phyloP scores from a whole-genome alignment of 2,113 vertebrate genomes.

The Poeciliopsis prolifica region DNA sequence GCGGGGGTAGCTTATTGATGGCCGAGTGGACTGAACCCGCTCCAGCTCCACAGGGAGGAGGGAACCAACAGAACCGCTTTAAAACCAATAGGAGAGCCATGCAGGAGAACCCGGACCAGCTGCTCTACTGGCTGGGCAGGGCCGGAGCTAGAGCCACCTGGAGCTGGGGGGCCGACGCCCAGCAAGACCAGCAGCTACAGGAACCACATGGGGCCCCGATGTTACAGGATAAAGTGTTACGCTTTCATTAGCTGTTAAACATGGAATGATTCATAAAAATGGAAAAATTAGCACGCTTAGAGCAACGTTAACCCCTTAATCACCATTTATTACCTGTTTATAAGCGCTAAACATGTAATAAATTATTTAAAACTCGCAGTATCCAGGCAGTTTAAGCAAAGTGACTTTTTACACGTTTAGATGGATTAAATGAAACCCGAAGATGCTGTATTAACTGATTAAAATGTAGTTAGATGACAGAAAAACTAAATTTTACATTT shows the following conservation, averaged over 20 bases:
- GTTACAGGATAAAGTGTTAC: neutral
- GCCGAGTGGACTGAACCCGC: constrained; percentile 38
- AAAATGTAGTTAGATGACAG: neutral
- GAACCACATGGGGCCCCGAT: neutral
- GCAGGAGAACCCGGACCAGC: constrained; percentile 11
- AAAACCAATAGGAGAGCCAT: constrained; percentile 37
- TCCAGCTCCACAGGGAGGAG: constrained; percentile 2
- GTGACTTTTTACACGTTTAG: neutral
- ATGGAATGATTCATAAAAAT: neutral
- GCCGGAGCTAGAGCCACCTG: too few relatives aligned
- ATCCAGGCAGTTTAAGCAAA: too few relatives aligned
- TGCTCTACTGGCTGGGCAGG: constrained; percentile 13
- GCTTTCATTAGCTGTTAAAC: neutral
- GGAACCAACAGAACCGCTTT: constrained; percentile 51
- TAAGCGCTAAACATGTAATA: neutral
- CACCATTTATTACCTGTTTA: neutral
- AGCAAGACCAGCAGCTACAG: too few relatives aligned
- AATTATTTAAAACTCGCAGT: neutral
- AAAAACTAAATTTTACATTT: neutral
- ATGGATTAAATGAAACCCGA: neutral
- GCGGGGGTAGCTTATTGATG: constrained; percentile 83
- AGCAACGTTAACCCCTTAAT: neutral
- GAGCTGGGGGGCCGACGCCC: too few relatives aligned
- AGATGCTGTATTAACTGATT: neutral
- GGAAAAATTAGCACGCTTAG: neutral